Base-by-base conservation (phyloP, 2,113 vertebrate species). In the Pygoscelis adeliae region DNA sequence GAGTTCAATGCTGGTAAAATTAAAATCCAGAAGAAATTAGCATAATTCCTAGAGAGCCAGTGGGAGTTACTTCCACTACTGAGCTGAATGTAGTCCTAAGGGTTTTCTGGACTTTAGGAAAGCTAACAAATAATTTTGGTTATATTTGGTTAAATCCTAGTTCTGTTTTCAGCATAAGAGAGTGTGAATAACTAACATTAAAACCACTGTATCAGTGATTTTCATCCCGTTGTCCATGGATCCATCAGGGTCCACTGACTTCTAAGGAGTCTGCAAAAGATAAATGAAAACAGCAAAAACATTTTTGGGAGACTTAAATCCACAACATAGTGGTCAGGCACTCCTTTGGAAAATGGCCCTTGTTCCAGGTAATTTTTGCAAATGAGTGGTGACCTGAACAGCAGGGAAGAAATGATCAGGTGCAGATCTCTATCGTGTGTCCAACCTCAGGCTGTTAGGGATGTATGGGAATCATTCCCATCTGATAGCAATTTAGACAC, bases 401-500 rank as follows among this genome's bases (percentile, higher is more conserved):
- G 58, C 74, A 90, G 67, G 55, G 84, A 89, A 77, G 84, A 93
- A 95, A 79, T 85, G 58, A 76, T 94, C 91, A 91, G 84, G 74
- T 95, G 82, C 76, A 93, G 94, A 85, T 93, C 89, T 66, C 83
- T 87, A 70, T 89, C 14, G 4, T 47, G 66, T 93, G 85, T 96
- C 87, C 81, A 89, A 65, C 56, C 70, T 97, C 87, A 77, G 81
- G 77, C 89, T 93, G 81, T 70, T 89, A 77, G 81, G 87, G 77
- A 65, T 89, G 16, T 71, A 69, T 70, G 70, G 89, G 95, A 93
- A 77, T 96, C 55, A 74, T 87, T 97, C 86, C 92, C 93, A 95
- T 95, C 94, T 97, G 96, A 97, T 94, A 95, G 93, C 89, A 94
- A 91, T 95, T 96, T 93, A 96, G 74, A 59, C 82, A 80, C 74